Conservation (phyloP, 2,888 invertebrate species). For the Balanococcus diminutus region DNA sequence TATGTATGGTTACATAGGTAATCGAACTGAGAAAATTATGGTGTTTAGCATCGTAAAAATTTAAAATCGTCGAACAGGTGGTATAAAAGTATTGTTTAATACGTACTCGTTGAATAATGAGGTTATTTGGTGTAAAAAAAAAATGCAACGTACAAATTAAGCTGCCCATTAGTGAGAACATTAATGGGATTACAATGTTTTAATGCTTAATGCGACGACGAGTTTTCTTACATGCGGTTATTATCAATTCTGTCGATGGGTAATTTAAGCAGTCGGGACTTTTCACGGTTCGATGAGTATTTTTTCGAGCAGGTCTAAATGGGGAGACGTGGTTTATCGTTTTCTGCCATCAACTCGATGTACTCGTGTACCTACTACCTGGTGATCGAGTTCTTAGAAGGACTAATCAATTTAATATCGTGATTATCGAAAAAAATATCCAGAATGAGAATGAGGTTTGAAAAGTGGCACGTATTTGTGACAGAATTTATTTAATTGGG, state of each 20-base stretch:
- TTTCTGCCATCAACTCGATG: neutral
- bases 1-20: neutral
- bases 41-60: neutral
- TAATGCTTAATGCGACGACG: neutral
- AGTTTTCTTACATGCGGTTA: neutral
- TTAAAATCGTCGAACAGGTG: neutral
- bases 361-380: neutral
- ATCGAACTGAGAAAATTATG: neutral
- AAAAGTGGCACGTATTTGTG: too few species aligned
- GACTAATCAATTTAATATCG: neutral
- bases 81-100: neutral
- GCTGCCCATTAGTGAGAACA: neutral
- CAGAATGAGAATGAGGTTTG: too few species aligned
- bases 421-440: too few species aligned
- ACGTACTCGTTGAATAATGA: neutral
- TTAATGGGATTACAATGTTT: constrained; percentile 17
- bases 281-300: neutral
- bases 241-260: neutral
- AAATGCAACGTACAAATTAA: neutral
- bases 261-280: neutral
- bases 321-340: neutral
- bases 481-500: too few species aligned
- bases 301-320: neutral
- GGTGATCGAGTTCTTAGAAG: neutral
- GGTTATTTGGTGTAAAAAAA: neutral